Percentiles rank a stretch among this genome's conserved stretches.
phyloP scores from a whole-genome alignment of 2,797 vertebrate genomes.

The Masticophis lateralis region DNA sequence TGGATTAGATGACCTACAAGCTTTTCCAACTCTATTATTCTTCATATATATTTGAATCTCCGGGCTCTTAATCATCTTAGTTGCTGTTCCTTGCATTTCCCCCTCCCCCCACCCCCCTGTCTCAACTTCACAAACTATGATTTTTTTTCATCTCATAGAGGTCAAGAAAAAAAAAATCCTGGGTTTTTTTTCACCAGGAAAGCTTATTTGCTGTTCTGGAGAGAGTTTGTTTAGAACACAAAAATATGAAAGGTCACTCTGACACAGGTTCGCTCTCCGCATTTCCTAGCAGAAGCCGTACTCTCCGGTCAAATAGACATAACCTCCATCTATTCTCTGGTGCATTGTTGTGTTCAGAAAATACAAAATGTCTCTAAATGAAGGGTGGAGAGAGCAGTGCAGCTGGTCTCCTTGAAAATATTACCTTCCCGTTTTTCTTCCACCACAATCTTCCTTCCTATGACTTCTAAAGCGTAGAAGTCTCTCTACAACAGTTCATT shows the following conservation, averaged over 20 bases:
- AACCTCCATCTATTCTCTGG: not conserved
- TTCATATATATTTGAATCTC: no score
- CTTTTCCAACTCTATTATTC: no score
- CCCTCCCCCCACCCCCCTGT: no score
- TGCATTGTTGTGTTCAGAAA: not conserved
- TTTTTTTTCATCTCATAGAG: not conserved
- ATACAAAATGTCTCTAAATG: no score
- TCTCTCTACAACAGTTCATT: no score
- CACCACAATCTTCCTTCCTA: not conserved
- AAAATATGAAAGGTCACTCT: slow-evolving; percentile 21
- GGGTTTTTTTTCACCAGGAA: not conserved
- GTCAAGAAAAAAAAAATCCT: not conserved
- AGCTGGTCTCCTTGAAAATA: not conserved
- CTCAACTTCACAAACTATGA: not conserved
- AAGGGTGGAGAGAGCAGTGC: not conserved
- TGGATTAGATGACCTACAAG: no score
- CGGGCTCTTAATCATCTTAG: no score
- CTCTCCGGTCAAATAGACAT: not conserved
- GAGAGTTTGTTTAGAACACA: slow-evolving; percentile 27
- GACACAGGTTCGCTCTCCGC: not conserved
- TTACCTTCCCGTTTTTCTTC: not conserved
- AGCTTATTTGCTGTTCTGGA: not conserved
- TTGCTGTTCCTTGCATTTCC: no score
- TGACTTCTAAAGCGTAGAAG: not conserved
- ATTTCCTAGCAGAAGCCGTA: not conserved